Evolutionary conservation across 2,888 invertebrate genomes (phyloP).

Genomic region (Philaethria dido): DNA sequence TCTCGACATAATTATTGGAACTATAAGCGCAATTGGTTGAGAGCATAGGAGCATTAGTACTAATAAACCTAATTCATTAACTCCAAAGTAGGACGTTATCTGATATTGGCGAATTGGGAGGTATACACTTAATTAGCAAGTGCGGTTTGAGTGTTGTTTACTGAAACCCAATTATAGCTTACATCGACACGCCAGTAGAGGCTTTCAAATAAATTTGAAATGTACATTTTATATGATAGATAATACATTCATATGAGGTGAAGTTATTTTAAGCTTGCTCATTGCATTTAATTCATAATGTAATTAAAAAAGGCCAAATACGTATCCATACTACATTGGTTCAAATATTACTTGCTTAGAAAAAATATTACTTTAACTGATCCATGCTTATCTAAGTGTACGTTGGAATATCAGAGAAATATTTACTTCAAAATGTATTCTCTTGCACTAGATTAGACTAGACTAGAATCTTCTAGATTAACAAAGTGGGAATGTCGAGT

Average conservation of each 20-base stretch:
- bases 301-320: too few relatives aligned
- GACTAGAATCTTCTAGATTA: too few relatives aligned
- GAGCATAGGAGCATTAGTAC: not conserved
- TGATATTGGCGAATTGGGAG: constrained; percentile 19
- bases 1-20: not conserved
- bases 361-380: too few relatives aligned
- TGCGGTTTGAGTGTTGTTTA: constrained; percentile 16
- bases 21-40: not conserved
- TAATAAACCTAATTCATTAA: constrained; percentile 14
- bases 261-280: not conserved
- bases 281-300: not conserved
- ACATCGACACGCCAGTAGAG: not conserved
- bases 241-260: not conserved
- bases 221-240: not conserved
- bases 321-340: too few relatives aligned
- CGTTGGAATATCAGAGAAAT: too few relatives aligned
- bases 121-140: constrained; percentile 18
- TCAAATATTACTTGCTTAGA: too few relatives aligned
- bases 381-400: too few relatives aligned
- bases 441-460: too few relatives aligned
- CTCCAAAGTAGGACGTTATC: constrained; percentile 13
- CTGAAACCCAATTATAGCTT: constrained; percentile 16
- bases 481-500: not conserved
- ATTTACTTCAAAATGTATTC: too few relatives aligned
- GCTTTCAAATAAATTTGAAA: not conserved